Evolutionary conservation across 2,888 invertebrate species (phyloP).

Genomic region (Scaptomyza reducta): DNA sequence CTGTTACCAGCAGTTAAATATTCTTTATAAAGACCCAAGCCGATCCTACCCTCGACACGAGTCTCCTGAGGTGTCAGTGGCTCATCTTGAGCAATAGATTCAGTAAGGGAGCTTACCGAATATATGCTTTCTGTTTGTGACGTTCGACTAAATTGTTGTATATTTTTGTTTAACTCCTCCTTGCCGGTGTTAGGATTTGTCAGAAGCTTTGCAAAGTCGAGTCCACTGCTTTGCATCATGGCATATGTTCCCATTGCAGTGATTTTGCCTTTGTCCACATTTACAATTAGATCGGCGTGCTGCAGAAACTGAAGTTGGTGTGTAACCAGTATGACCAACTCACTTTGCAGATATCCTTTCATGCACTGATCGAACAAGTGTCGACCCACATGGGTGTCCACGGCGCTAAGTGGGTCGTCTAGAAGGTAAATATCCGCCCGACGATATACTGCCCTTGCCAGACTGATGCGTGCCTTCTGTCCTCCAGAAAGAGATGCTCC

Average conservation of each 20-base stretch:
- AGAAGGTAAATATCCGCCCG: constrained; percentile 93
- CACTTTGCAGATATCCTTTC: constrained; percentile 85
- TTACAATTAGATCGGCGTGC: constrained; percentile 86
- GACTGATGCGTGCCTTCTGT: constrained; percentile 94
- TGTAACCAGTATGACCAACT: constrained; percentile 90
- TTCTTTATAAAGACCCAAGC: constrained; percentile 86
- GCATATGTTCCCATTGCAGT: constrained; percentile 88
- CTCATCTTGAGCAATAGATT: constrained; percentile 80
- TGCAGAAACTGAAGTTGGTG: constrained; percentile 93
- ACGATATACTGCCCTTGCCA: constrained; percentile 94
- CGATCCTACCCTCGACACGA: constrained; percentile 87
- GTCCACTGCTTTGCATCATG: constrained; percentile 88
- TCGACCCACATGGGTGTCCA: constrained; percentile 94
- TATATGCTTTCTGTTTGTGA: constrained; percentile 25
- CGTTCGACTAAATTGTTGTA: background rate
- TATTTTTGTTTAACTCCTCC: constrained; percentile 64
- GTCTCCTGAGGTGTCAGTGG: constrained; percentile 86
- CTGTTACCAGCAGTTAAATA: constrained; percentile 90
- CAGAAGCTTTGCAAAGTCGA: constrained; percentile 91
- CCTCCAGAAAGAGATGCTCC: constrained; percentile 93
- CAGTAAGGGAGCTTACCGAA: constrained; percentile 84
- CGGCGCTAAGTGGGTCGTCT: constrained; percentile 96
- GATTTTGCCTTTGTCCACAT: constrained; percentile 81
- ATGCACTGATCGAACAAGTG: constrained; percentile 90
- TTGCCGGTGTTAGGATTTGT: constrained; percentile 85